Base-by-base conservation (phyloP, 2,113 vertebrate species). In the Halichoeres trimaculatus region DNA sequence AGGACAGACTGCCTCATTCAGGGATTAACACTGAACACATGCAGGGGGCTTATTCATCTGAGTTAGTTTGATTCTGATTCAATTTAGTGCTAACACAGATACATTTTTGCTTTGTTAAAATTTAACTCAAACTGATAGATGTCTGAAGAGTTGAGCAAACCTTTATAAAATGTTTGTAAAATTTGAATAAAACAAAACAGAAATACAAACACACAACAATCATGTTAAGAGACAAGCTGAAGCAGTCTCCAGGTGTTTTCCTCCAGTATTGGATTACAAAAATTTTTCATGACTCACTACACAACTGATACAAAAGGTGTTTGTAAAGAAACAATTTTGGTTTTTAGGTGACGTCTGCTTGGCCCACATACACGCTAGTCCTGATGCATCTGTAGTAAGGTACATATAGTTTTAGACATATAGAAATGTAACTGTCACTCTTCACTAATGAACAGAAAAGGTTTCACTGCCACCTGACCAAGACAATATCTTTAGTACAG, bases 191-290 rank as follows among this genome's bases (percentile, higher is more conserved):
- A 41, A 41, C 40, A 41, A n/a, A 12, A 9, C 12, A 5, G 40
- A 41, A 14, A 16, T 13, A 12, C 2, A 41, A 12, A 14, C 40
- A 2, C 14, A 4, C 40, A 41, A 12, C 5, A 14, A 4, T 14
- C 12, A 4, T 41, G 40, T 1, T 40, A 2, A 11, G 11, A 40
- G 10, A 40, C 9, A 30, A 24, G 13, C 13, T 8, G 45, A 69
- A 14, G 40, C 1, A 45, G 16, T 17, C 19, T 63, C 52, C 52
- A 48, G 43, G 30, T 38, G 13, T 22, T 72, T 19, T 70, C 47
- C 47, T 41, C 19, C 70, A 51, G 65, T 40, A 53, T 64, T 69
- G 62, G 38, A 53, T 63, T 24, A 50, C 23, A 53, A 66, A 63
- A 45, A 68, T 30, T 30, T 30, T 3, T 30, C 30, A 56, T 38